Evolutionary conservation across 2,888 invertebrate genomes (phyloP).

Genomic region (Phoronis australis): DNA sequence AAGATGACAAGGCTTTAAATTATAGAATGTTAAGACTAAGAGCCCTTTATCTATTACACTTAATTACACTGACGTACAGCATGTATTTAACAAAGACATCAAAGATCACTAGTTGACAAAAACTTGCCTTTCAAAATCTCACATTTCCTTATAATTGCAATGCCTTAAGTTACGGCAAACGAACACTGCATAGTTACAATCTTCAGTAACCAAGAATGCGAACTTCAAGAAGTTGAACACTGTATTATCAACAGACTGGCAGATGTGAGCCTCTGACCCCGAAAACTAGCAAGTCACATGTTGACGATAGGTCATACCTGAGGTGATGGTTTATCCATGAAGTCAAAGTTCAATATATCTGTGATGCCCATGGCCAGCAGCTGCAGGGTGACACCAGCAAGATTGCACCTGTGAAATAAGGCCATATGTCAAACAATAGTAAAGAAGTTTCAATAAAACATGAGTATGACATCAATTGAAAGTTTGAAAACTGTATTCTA

Average conservation of each 20-base stretch:
- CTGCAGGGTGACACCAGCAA: slow-evolving; percentile 72
- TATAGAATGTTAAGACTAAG: background rate
- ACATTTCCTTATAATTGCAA: no score
- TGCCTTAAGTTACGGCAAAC: no score
- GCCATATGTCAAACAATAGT: background rate
- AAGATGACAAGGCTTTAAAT: slow-evolving; percentile 13
- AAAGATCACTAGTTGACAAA: no score
- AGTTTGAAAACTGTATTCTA: no score
- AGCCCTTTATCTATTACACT: background rate
- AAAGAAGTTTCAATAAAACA: background rate
- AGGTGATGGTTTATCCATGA: slow-evolving; percentile 79
- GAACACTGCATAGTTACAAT: no score
- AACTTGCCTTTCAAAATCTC: no score
- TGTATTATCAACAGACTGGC: background rate
- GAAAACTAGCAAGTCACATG: background rate
- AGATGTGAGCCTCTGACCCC: background rate
- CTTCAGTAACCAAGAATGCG: no score
- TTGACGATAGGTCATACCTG: slow-evolving; percentile 55
- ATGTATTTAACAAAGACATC: no score
- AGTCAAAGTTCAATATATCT: slow-evolving; percentile 73
- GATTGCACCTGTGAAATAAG: slow-evolving; percentile 58
- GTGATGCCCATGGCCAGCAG: slow-evolving; percentile 79
- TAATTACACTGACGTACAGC: no score
- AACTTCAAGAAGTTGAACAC: no score
- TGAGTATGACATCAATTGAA: background rate